Evolutionary conservation across 2,113 vertebrate species (phyloP), one percentile per base, ranked within the genome.

Genomic region (Natator depressus): DNA sequence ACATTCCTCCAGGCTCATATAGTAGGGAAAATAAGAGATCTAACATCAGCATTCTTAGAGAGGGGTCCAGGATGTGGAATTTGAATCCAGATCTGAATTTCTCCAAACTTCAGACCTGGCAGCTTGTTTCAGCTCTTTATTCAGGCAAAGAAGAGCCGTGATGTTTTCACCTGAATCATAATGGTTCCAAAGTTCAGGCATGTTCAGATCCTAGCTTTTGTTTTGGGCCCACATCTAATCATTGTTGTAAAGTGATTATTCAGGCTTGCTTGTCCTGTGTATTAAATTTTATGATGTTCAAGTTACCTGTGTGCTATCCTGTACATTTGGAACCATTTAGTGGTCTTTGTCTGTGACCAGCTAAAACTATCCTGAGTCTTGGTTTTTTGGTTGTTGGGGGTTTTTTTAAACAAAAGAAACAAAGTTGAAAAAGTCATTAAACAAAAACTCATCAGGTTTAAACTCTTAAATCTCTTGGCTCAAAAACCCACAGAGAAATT

Each of bases 161-260:
- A 95, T 92, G 92, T 97, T 97, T 97, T 96, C 92, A 96, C 96
- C 85, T 87, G 84, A 88, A 94, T 84, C 87, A 89, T 90, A 72
- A 72, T 72, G n/a, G n/a, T 72, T 72, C 65, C n/a, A 93, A 89
- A 91, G 92, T 65, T 29, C 50, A 27, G 81, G 79, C 31, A 11
- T 91, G 65, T 89, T 93, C 90, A 94, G 92, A 93, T 69, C 80
- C 92, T 83, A 57, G 87, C 27, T 92, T 91, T 93, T 81, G 81
- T 50, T 78, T 19, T 89, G 90, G 84, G 90, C 79, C 57, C 31
- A 27, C 94, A 87, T 90, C 96, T 94, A 85, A 88, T 85, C 89
- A 81, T 75, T 86, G 85, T 53, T 93, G 85, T 27, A 87, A 95
- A 96, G 27, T 89, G 89, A 97, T 97, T 95, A 94, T 89, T 96